Evolutionary conservation across 2,113 vertebrate genomes (phyloP).

Genomic region (Charadrius vociferus): DNA sequence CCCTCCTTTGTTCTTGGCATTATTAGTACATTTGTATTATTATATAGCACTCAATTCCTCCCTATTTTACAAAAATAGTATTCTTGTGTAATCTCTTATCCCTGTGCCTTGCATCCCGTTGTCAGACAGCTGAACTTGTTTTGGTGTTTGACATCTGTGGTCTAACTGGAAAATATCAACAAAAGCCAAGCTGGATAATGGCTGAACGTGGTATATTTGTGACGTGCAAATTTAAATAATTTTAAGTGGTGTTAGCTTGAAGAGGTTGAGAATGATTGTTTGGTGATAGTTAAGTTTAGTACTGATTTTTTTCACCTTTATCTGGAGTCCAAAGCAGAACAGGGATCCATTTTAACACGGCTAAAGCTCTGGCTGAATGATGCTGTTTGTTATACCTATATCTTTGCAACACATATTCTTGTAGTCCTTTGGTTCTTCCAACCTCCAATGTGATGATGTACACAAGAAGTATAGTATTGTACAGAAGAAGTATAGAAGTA

Average conservation of each 20-base stretch:
- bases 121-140: slow-evolving; percentile 53
- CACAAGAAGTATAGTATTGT: neutral
- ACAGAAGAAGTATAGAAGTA: neutral
- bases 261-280: neutral
- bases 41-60: slow-evolving; percentile 40
- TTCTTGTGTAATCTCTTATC: neutral
- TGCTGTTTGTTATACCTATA: neutral
- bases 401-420: neutral
- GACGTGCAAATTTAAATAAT: neutral
- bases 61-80: neutral
- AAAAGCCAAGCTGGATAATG: slow-evolving; percentile 13
- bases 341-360: neutral
- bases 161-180: slow-evolving; percentile 13
- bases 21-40: slow-evolving; percentile 49
- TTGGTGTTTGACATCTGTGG: neutral
- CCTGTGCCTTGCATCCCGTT: neutral
- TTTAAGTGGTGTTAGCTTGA: neutral
- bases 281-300: neutral
- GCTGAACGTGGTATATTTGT: neutral
- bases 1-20: slow-evolving; percentile 49
- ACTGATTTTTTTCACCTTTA: neutral
- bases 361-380: neutral
- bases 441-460: neutral
- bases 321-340: neutral
- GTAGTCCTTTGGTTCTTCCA: neutral